Conservation (phyloP, 1,140 invertebrate species). For the Nasonia giraulti region DNA sequence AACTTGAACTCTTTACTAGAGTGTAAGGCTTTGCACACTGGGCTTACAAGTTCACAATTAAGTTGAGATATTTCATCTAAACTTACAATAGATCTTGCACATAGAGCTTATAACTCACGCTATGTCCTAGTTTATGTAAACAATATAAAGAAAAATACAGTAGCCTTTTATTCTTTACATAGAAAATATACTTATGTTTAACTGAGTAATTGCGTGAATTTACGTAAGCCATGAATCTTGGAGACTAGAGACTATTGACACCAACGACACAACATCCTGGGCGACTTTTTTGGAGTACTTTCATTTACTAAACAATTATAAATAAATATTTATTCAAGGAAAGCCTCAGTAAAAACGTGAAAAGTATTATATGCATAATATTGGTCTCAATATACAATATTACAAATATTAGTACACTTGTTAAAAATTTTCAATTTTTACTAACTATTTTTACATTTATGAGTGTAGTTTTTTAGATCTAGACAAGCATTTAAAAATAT, state of each 20-base stretch:
- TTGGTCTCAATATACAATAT: not conserved
- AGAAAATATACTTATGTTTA: conserved; percentile 60
- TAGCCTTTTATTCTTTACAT: conserved; percentile 53
- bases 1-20: conserved; percentile 55
- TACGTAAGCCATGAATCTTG: conserved; percentile 43
- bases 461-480: not conserved
- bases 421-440: conserved; percentile 8
- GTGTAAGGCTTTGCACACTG: conserved; percentile 54
- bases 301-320: conserved; percentile 56
- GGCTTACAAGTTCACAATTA: conserved; percentile 54
- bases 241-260: conserved; percentile 56
- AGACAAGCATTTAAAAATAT: conserved; percentile 43
- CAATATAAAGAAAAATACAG: conserved; percentile 55
- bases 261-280: conserved; percentile 39
- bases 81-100: conserved; percentile 19
- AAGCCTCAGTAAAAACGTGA: not conserved
- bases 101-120: conserved; percentile 9
- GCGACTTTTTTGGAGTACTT: conserved; percentile 47
- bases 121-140: conserved; percentile 15
- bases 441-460: not conserved
- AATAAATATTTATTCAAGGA: conserved; percentile 41
- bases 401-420: not conserved
- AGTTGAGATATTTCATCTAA: conserved; percentile 46
- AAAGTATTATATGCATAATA: not conserved
- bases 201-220: conserved; percentile 54